A percentile compares a stretch with the other conserved stretches of the same genome.
Evolutionary conservation across 2,113 vertebrate genomes (phyloP).

Genomic region (Arothron firmamentum): DNA sequence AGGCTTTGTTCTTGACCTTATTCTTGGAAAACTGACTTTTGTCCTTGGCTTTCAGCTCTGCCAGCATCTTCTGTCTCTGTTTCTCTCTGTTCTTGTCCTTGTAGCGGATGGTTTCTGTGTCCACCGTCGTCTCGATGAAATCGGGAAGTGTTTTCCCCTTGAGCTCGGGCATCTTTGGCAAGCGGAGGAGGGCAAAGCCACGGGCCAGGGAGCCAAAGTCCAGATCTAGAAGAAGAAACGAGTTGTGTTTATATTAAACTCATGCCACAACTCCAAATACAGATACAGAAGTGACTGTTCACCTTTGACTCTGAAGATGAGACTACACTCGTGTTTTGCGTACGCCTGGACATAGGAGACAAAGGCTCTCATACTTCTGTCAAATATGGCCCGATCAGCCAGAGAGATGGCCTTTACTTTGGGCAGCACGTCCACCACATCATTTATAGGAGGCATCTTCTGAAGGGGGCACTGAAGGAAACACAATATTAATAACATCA

Average conservation of each 20-base stretch:
- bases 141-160: constrained; percentile 81
- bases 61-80: constrained; percentile 82
- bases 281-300: background rate
- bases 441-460: constrained; percentile 71
- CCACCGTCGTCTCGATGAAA: constrained; percentile 73
- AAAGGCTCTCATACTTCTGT: constrained; percentile 89
- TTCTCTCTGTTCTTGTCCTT: constrained; percentile 92
- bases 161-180: constrained; percentile 95
- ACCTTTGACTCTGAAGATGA: constrained; percentile 97
- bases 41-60: constrained; percentile 68
- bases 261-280: background rate
- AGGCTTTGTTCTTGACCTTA: constrained; percentile 81
- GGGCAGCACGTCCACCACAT: constrained; percentile 81
- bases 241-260: background rate
- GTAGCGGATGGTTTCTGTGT: constrained; percentile 88
- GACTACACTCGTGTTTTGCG: constrained; percentile 90
- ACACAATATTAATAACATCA: background rate
- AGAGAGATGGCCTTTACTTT: constrained; percentile 82
- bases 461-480: constrained; percentile 85
- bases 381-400: constrained; percentile 86
- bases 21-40: constrained; percentile 45
- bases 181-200: constrained; percentile 87
- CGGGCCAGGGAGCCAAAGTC: constrained; percentile 83
- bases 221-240: constrained; percentile 75
- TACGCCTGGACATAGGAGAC: constrained; percentile 91